Evolutionary conservation across 1,140 invertebrate genomes (phyloP), one percentile per base, ranked within the genome.

Genomic region (Teleogryllus occipitalis): DNA sequence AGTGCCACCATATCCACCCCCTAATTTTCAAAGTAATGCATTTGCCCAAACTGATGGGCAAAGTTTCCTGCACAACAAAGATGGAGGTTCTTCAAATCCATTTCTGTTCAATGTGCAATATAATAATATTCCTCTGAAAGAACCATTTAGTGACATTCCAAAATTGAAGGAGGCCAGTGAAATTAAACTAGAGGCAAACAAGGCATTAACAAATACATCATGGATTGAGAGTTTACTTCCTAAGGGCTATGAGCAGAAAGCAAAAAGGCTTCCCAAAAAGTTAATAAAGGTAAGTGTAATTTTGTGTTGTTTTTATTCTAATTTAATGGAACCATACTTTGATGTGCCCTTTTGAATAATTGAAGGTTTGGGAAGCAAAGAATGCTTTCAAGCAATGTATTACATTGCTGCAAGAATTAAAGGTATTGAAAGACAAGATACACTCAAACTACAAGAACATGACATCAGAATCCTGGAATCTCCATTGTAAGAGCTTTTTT

Each of bases 351-450:
- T 65, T 18, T 14, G 10, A 65, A 65, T 18, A n/a, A 73, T 79
- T 27, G 18, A 49, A 79, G 78, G 12, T 79, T 39, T 75, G 21
- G 27, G 78, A 79, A 75, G 73, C 73, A 18, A 79, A 47, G 47
- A 8, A 39, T 18, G 48, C 18, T 46, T 79, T 79, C 15, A 39
- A 46, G 8, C 39, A 22, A 75, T 21, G 27, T 18, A 14, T 79
- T n/a, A 74, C 21, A 8, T 18, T 47, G 8, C 7, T 75, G 21
- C 39, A 75, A 8, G 73, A 80, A 54, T 21, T 80, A 27, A 2
- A 73, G 15, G 39, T 47, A 77, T 21, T 77, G 18, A 22, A 77
- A 39, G 7, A 47, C 6, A 54, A 80, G 18, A 15, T 80, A 7
- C 15, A 74, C 54, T 15, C 6, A 8, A 7, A 14, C 7, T 80